Percentiles rank a stretch among this genome's conserved stretches.
Conservation (phyloP, 2,797 vertebrate species). For the Clarias fuscus region DNA sequence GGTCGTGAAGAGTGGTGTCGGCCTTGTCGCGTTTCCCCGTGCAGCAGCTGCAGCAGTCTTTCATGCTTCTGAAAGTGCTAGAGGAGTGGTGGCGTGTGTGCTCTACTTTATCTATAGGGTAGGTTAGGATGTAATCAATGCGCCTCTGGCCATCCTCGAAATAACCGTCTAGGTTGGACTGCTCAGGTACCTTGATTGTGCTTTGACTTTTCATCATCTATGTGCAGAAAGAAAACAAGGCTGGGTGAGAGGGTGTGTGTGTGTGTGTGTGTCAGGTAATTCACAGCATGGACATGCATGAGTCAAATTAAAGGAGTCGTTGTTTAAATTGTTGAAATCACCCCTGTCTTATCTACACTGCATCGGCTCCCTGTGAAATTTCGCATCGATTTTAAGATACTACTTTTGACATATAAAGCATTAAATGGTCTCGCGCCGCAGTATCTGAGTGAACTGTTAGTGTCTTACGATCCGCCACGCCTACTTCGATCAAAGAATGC, state of each 20-base stretch:
- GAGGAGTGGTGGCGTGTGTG: conserved; percentile 61
- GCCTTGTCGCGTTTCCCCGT: conserved; percentile 69
- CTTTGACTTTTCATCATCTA: conserved; percentile 80
- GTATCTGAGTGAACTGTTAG: no score
- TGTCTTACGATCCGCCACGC: no score
- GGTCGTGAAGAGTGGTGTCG: conserved; percentile 70
- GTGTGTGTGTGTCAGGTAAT: neutral
- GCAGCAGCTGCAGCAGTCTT: conserved; percentile 68
- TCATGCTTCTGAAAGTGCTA: conserved; percentile 62
- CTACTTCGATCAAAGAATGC: no score
- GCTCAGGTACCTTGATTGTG: conserved; percentile 70
- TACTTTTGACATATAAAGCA: no score
- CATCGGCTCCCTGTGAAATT: no score
- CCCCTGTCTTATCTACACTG: no score
- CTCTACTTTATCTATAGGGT: conserved; percentile 81
- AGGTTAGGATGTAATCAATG: conserved; percentile 91
- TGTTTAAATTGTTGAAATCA: neutral
- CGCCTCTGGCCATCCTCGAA: conserved; percentile 85
- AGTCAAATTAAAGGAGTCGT: neutral
- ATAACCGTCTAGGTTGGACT: conserved; percentile 76
- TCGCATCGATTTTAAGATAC: no score
- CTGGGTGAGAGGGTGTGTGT: neutral
- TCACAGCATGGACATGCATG: neutral
- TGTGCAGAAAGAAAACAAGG: neutral
- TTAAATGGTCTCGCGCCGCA: no score